These are phyloP conservation scores for Drosophila kepulauana DNA, from an alignment of 1,140 invertebrate species.

Conservation along the genomic window DNA sequence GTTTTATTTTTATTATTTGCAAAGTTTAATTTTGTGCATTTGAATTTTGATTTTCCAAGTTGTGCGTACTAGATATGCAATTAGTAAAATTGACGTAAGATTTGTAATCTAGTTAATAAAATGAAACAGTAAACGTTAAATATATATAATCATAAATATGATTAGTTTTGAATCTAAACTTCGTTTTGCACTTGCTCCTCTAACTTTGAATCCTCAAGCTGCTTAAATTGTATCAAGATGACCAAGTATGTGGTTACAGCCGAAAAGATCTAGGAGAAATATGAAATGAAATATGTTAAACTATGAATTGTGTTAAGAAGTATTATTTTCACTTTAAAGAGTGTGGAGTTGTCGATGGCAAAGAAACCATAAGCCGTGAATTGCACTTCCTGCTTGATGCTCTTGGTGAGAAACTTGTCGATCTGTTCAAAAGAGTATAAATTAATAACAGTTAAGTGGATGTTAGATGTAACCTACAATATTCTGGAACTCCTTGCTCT, in stretches of 20 bases:
- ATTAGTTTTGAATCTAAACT: slow-evolving; percentile 5
- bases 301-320: background rate
- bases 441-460: background rate
- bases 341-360: slow-evolving; percentile 80
- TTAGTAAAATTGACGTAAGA: slow-evolving; percentile 73
- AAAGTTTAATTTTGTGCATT: slow-evolving; percentile 23
- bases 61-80: slow-evolving; percentile 38
- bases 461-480: slow-evolving; percentile 57
- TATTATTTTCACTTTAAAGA: slow-evolving; percentile 71
- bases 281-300: background rate
- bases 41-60: slow-evolving; percentile 26
- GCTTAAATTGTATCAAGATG: slow-evolving; percentile 82
- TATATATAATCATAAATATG: background rate
- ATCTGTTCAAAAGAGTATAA: slow-evolving; percentile 53
- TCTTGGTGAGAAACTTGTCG: slow-evolving; percentile 83
- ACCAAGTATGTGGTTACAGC: slow-evolving; percentile 82
- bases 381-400: slow-evolving; percentile 82
- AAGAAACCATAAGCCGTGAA: slow-evolving; percentile 84
- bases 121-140: slow-evolving; percentile 25
- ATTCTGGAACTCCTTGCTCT: slow-evolving; percentile 78
- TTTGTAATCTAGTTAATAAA: slow-evolving; percentile 65
- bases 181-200: slow-evolving; percentile 51
- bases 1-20: slow-evolving; percentile 18
- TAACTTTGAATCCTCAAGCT: slow-evolving; percentile 77
- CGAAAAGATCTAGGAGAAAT: slow-evolving; percentile 72